Percentiles rank a stretch among this genome's conserved stretches.
These are phyloP conservation scores for Hoplodrina ambigua DNA, from an alignment of 2,888 invertebrate genomes.

Conservation along the genomic window DNA sequence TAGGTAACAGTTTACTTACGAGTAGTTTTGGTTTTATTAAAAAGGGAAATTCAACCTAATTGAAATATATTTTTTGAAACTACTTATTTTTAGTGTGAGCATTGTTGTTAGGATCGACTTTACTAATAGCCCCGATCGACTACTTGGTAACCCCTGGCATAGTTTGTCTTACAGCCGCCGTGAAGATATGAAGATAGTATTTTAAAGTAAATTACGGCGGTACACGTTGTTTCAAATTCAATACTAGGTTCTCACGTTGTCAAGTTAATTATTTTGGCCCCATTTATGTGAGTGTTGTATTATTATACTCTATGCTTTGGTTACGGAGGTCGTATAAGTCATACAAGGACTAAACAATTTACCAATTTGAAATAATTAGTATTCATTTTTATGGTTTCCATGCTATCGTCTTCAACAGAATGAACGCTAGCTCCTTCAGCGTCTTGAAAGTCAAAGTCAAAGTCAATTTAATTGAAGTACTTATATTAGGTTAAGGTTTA, in stretches of 20 bases:
- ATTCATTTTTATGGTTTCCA: background rate
- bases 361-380: background rate
- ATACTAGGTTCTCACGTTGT: slow-evolving; percentile 50
- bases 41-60: too few species aligned
- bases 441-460: too few species aligned
- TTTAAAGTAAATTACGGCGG: slow-evolving; percentile 30
- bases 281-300: slow-evolving; percentile 27
- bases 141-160: background rate
- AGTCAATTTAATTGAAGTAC: too few species aligned
- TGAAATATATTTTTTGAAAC: too few species aligned
- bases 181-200: slow-evolving; percentile 50
- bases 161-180: slow-evolving; percentile 37
- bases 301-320: background rate
- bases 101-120: too few species aligned
- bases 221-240: slow-evolving; percentile 26
- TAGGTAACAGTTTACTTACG: too few species aligned
- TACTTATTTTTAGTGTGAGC: too few species aligned
- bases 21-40: too few species aligned
- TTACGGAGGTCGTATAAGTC: slow-evolving; percentile 2
- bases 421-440: too few species aligned
- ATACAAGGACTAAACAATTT: slow-evolving; percentile 26
- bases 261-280: slow-evolving; percentile 35
- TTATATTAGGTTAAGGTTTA: too few species aligned
- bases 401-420: too few species aligned
- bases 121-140: too few species aligned